These are phyloP conservation scores for Pseudopleuronectes americanus DNA, from an alignment of 2,797 vertebrate genomes.

Conservation along the genomic window DNA sequence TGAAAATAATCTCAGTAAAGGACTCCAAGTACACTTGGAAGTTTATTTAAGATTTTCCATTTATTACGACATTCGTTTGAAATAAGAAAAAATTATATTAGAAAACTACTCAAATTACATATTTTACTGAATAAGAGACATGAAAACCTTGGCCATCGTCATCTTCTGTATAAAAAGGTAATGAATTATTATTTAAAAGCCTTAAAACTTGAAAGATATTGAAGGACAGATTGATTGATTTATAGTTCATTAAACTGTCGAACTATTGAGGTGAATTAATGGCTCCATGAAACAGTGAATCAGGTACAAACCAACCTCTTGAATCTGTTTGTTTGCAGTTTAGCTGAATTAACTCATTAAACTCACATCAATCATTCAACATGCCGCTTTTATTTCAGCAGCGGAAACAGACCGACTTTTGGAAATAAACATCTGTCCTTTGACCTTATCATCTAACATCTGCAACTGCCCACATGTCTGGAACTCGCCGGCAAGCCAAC, in stretches of 20 bases:
- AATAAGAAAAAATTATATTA: background rate
- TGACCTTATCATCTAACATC: background rate
- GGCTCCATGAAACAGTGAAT: background rate
- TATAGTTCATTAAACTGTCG: background rate
- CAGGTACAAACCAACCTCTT: background rate
- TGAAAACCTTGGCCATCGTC: conserved; percentile 52
- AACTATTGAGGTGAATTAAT: background rate
- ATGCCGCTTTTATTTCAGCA: too few species aligned
- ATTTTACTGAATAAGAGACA: conserved; percentile 12
- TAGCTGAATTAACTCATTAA: too few species aligned
- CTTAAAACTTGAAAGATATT: too few species aligned
- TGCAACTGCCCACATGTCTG: background rate
- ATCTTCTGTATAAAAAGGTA: too few species aligned
- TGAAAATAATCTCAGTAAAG: background rate
- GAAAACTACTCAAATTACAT: background rate
- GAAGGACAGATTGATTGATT: too few species aligned
- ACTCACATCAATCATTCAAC: too few species aligned
- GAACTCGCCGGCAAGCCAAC: background rate
- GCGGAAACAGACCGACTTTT: background rate
- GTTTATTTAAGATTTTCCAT: background rate
- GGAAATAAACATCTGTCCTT: background rate
- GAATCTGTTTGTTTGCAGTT: too few species aligned
- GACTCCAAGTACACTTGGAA: background rate
- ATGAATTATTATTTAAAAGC: too few species aligned
- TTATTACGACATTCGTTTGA: background rate